These are phyloP conservation scores for Smutsia temminckii DNA, from an alignment of 2,797 vertebrate species.

Conservation along the genomic window DNA sequence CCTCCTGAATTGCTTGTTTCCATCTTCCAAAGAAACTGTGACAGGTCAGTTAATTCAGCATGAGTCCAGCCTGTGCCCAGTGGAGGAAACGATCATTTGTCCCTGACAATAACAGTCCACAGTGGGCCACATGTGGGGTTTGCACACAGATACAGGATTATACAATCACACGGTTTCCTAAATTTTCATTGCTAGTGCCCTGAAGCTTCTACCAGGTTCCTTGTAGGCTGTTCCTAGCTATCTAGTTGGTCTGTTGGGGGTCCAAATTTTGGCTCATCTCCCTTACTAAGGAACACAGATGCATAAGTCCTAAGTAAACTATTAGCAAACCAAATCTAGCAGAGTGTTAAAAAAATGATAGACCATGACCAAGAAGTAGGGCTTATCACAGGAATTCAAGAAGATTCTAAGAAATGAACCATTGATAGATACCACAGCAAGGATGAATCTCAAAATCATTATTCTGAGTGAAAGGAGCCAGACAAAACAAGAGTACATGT, in stretches of 20 bases:
- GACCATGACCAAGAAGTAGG: not conserved
- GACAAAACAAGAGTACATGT: not conserved
- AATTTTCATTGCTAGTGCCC: not conserved
- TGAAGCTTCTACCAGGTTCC: not conserved
- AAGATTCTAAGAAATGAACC: not conserved
- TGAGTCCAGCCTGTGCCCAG: not conserved
- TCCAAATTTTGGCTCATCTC: not conserved
- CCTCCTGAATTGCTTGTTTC: not conserved
- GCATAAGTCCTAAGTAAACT: not conserved
- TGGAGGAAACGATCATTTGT: fast-evolving
- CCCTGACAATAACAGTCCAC: not conserved
- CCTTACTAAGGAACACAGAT: not conserved
- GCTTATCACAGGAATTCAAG: not conserved
- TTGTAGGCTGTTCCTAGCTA: not conserved
- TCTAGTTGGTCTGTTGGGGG: not conserved
- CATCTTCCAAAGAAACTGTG: not conserved
- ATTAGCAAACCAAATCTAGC: not conserved
- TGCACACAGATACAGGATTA: not conserved
- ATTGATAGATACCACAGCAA: fast-evolving
- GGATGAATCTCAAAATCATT: not conserved
- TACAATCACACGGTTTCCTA: not conserved
- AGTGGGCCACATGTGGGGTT: fast-evolving
- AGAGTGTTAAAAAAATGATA: not conserved
- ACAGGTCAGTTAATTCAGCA: not conserved
- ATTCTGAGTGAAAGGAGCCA: not conserved